Conservation (phyloP, 2,797 vertebrate genomes). For the Rhinoraja longicauda region DNA sequence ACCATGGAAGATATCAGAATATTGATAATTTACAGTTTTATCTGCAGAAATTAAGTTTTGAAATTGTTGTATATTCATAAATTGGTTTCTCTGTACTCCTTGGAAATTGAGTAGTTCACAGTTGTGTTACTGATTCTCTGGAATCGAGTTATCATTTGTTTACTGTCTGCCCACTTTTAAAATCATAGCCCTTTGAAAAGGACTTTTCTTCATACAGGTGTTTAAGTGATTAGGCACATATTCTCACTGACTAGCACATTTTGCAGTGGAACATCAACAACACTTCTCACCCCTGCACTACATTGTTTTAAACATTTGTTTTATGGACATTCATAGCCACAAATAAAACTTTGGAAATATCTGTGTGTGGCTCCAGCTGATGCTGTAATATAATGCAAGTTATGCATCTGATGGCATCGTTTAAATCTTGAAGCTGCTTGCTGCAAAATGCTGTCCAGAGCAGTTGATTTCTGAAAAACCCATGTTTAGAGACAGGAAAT, state of each 20-base stretch:
- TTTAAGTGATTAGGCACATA: neutral
- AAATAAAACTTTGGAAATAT: neutral
- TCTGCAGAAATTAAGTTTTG: neutral
- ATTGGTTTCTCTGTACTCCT: slow-evolving; percentile 14
- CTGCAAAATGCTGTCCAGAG: neutral
- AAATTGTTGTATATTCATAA: neutral
- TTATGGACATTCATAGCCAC: neutral
- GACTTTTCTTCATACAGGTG: neutral
- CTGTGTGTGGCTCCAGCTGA: neutral
- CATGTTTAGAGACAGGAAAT: neutral
- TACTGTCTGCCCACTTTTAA: neutral
- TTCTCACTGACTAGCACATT: neutral
- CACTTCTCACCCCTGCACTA: neutral
- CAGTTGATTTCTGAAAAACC: neutral
- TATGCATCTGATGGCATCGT: neutral
- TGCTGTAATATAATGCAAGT: neutral
- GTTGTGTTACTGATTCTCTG: neutral
- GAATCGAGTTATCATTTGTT: neutral
- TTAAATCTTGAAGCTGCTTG: neutral
- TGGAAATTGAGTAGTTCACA: neutral
- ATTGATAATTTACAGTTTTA: neutral
- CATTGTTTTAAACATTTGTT: neutral
- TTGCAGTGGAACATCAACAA: neutral
- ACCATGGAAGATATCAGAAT: neutral
- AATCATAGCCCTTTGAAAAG: neutral